phyloP scores from a whole-genome alignment of 2,113 vertebrate genomes.

The Trogon surrucura region DNA sequence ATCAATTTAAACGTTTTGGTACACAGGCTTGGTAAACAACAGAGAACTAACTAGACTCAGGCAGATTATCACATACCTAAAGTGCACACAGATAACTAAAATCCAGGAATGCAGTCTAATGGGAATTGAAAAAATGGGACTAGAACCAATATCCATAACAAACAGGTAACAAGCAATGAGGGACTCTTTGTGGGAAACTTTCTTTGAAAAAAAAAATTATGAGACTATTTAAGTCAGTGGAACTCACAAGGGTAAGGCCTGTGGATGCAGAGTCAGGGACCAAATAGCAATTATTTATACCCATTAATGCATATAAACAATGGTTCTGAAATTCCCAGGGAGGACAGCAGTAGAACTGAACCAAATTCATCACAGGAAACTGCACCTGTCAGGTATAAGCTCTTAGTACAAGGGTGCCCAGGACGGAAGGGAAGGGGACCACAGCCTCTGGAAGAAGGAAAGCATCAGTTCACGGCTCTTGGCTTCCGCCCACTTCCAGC shows the following conservation, averaged over 20 bases:
- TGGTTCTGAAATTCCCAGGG: not conserved
- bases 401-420: not conserved
- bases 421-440: not conserved
- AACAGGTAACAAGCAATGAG: not conserved
- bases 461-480: not conserved
- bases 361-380: not conserved
- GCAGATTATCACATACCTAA: not conserved
- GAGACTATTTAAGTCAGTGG: not conserved
- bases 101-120: not conserved
- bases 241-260: not conserved
- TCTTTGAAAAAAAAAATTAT: not conserved
- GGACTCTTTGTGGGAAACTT: not conserved
- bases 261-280: not conserved
- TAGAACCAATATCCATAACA: not conserved
- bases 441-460: not conserved
- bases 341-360: not conserved
- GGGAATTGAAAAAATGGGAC: not conserved
- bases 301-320: not conserved
- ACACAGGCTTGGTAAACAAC: not conserved
- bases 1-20: not conserved
- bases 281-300: not conserved
- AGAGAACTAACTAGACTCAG: not conserved
- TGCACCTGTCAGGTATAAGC: not conserved
- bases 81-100: not conserved
- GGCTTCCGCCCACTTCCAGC: not conserved